Evolutionary conservation across 2,888 invertebrate species (phyloP).

Genomic region (Apotomis capreana): DNA sequence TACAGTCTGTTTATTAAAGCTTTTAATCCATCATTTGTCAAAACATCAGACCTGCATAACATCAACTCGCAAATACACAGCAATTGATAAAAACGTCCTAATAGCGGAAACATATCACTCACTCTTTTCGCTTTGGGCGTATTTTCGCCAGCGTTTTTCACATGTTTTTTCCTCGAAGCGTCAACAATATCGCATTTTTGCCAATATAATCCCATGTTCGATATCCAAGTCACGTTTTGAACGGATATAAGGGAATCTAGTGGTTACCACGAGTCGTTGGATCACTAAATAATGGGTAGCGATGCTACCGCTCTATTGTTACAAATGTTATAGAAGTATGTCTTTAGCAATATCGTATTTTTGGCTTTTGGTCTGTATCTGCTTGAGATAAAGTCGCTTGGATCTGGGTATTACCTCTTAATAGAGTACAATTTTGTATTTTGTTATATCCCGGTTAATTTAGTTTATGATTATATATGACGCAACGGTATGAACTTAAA

Average conservation of each 20-base stretch:
- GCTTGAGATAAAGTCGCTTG: neutral
- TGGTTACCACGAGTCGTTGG: constrained; percentile 47
- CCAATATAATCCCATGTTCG: constrained; percentile 44
- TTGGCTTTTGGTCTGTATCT: neutral
- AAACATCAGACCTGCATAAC: constrained; percentile 5
- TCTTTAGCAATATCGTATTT: constrained; percentile 10
- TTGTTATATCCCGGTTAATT: constrained; percentile 30
- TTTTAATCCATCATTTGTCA: constrained; percentile 21
- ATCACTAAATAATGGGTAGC: constrained; percentile 46
- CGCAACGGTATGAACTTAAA: constrained; percentile 15
- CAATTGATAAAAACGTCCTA: constrained; percentile 39
- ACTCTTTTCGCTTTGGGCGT: constrained; percentile 19
- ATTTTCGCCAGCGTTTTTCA: constrained; percentile 30
- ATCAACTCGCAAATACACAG: constrained; percentile 24
- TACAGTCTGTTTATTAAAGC: neutral
- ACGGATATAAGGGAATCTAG: constrained; percentile 35
- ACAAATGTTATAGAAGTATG: constrained; percentile 4
- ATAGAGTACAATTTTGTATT: no score
- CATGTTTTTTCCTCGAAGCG: constrained; percentile 32
- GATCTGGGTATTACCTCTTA: neutral
- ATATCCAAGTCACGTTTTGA: constrained; percentile 49
- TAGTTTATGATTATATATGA: constrained; percentile 22
- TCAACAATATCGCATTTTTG: constrained; percentile 16
- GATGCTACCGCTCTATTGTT: constrained; percentile 40
- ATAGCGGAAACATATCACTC: constrained; percentile 38